Base-by-base conservation (phyloP, 2,113 vertebrate genomes). In the Gallinago undulata region DNA sequence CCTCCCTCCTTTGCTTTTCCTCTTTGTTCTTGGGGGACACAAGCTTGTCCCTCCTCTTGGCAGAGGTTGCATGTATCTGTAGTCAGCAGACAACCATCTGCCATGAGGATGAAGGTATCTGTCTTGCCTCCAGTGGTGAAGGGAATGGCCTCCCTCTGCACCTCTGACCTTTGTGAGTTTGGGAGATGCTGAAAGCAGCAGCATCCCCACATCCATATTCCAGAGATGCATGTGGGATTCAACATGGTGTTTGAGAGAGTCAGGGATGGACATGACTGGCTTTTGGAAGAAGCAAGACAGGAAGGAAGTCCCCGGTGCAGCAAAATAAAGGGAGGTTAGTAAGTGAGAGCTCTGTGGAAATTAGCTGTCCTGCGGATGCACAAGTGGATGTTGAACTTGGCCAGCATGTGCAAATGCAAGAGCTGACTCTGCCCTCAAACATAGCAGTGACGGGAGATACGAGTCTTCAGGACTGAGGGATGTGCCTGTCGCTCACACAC, bases 331-430 rank as follows among this genome's bases (percentile, higher is more conserved):
- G 43, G 9, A 81, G 25, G 14, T 10, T 60, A 28, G 4, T 74
- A 76, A 77, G 6, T 8, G 64, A 39, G 39, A 56, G 25, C 19
- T 89, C 30, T 56, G 48, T 1, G 33, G 76, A 53, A 82, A 82
- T 84, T 18, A 57, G 39, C 18, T 89, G 77, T 72, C 67, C 66
- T n/a, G 28, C 0, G 4, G 41, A 37, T 75, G 48, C 30, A 35
- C 37, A 66, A 64, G 48, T 39, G 35, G 51, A 18, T 79, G 66
- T 53, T 91, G 74, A 55, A 79, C 37, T 59, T 50, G 56, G 33
- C 19, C 56, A 62, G 39, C 0, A 0, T 0, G 1, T 55, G 50
- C 19, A 50, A 43, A 19, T 11, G 13, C 39, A 37, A 31, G 70
- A 28, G 37, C 8, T 80, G 90, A 37, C 7, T 78, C 33, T 94